These are phyloP conservation scores for Chalcis sispes DNA, from an alignment of 2,888 invertebrate species.

Conservation along the genomic window DNA sequence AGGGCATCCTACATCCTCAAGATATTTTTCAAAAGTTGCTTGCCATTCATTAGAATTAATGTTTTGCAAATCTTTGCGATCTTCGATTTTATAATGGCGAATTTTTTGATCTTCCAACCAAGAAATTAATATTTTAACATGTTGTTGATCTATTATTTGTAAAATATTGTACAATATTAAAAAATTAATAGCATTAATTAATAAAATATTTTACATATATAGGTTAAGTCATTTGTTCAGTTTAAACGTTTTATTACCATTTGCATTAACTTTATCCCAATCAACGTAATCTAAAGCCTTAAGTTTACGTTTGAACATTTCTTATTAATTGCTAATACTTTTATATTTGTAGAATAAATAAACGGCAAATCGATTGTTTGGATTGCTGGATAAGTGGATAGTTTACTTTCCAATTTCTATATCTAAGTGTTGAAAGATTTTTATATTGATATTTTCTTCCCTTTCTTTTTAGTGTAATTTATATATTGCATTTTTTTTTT, in stretches of 20 bases:
- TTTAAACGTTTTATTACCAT: slow-evolving; percentile 78
- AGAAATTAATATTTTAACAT: slow-evolving; percentile 87
- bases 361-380: too few relatives aligned
- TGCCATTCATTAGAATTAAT: slow-evolving; percentile 84
- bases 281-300: slow-evolving; percentile 87
- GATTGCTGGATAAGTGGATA: too few relatives aligned
- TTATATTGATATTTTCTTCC: too few relatives aligned
- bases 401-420: too few relatives aligned
- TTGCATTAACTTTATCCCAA: slow-evolving; percentile 83
- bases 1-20: slow-evolving; percentile 86
- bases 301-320: slow-evolving; percentile 87
- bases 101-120: slow-evolving; percentile 98
- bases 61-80: slow-evolving; percentile 85
- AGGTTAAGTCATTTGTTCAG: neutral
- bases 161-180: slow-evolving; percentile 8
- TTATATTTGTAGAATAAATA: too few relatives aligned
- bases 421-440: too few relatives aligned
- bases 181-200: neutral
- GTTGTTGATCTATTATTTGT: slow-evolving; percentile 82
- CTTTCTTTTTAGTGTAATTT: too few relatives aligned
- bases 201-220: neutral
- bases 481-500: too few relatives aligned
- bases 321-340: slow-evolving; percentile 6
- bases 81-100: slow-evolving; percentile 89
- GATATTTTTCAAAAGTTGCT: slow-evolving; percentile 84